Evolutionary conservation across 2,113 vertebrate genomes (phyloP).

Genomic region (Pagrus major): DNA sequence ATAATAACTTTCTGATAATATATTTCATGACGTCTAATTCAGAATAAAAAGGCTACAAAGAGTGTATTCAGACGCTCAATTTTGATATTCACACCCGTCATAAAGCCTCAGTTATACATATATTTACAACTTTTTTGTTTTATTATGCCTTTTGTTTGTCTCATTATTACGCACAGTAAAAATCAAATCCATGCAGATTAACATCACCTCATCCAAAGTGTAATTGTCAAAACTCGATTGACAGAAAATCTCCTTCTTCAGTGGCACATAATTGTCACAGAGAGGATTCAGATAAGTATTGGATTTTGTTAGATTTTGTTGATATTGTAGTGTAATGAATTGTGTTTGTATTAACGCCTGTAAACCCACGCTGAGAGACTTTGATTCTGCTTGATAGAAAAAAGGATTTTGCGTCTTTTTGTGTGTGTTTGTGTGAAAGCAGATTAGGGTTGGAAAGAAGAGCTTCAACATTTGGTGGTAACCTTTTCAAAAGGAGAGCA

Average conservation of each 20-base stretch:
- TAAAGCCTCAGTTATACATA: too few species aligned
- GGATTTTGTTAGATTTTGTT: slow-evolving; percentile 13
- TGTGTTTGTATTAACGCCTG: neutral
- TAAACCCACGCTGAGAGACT: slow-evolving; percentile 5
- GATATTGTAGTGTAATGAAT: neutral
- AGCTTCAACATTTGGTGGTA: slow-evolving; percentile 30
- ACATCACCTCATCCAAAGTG: slow-evolving; percentile 4
- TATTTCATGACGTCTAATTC: too few species aligned
- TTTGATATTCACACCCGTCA: neutral
- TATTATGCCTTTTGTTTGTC: neutral
- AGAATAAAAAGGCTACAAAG: neutral
- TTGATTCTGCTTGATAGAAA: slow-evolving; percentile 39
- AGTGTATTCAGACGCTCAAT: neutral
- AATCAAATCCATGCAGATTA: neutral
- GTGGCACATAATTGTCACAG: neutral
- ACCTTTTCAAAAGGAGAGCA: slow-evolving; percentile 39
- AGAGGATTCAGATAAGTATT: neutral
- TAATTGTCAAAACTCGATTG: neutral
- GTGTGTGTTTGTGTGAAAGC: slow-evolving; percentile 13
- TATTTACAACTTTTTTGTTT: too few species aligned
- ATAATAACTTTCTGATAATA: neutral
- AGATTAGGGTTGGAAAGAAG: slow-evolving; percentile 24
- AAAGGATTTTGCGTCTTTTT: slow-evolving; percentile 35
- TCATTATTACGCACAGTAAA: neutral
- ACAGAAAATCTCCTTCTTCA: neutral